Evolutionary conservation across 1,140 invertebrate species (phyloP).

Genomic region (Trichogramma pretiosum): DNA sequence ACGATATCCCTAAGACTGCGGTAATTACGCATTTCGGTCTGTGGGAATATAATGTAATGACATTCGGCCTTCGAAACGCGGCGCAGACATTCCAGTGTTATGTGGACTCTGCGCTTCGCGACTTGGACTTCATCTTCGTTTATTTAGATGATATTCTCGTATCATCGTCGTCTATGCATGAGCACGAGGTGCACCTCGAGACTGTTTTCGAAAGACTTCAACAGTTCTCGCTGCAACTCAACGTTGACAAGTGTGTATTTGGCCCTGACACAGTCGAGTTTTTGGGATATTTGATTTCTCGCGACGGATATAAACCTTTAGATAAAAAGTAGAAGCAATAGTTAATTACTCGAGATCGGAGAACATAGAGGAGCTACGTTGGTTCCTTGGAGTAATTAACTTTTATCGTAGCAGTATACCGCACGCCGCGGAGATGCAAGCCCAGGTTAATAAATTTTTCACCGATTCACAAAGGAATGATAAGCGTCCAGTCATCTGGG

Average conservation of each 20-base stretch:
- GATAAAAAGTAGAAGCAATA: slow-evolving; percentile 18
- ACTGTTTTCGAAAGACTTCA: not conserved
- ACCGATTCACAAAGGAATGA: slow-evolving; percentile 23
- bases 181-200: not conserved
- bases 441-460: slow-evolving; percentile 15
- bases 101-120: slow-evolving; percentile 31
- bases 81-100: slow-evolving; percentile 37
- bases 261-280: slow-evolving; percentile 13
- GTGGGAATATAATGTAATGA: slow-evolving; percentile 19
- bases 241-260: not conserved
- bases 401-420: slow-evolving; percentile 29
- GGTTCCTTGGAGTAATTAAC: slow-evolving; percentile 32
- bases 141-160: slow-evolving; percentile 43
- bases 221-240: not conserved
- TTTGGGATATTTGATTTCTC: slow-evolving; percentile 19
- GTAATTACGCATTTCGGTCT: slow-evolving; percentile 34
- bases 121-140: slow-evolving; percentile 22
- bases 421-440: slow-evolving; percentile 24
- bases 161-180: not conserved
- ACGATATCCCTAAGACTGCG: slow-evolving; percentile 34
- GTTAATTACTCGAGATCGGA: slow-evolving; percentile 18
- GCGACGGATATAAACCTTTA: slow-evolving; percentile 15
- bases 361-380: slow-evolving; percentile 22
- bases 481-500: slow-evolving; percentile 26
- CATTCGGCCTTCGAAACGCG: slow-evolving; percentile 1